Percentiles rank a stretch among this genome's conserved stretches.
Conservation (phyloP, 2,113 vertebrate genomes). For the Cygnus atratus region DNA sequence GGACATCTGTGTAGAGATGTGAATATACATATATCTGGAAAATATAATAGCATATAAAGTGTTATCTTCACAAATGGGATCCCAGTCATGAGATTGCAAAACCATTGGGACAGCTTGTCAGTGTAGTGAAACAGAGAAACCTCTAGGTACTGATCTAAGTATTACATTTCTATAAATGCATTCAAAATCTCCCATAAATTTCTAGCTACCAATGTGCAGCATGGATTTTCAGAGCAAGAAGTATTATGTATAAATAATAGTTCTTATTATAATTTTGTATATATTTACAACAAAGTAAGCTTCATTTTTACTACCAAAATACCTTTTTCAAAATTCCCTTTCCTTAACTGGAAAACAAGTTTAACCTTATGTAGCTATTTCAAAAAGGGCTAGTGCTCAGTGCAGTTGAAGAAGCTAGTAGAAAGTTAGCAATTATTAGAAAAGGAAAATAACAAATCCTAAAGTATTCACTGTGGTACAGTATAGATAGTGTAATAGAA, state of each 20-base stretch:
- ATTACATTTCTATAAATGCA: neutral
- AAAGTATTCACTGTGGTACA: neutral
- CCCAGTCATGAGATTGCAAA: neutral
- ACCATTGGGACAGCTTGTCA: neutral
- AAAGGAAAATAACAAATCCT: neutral
- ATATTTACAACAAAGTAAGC: neutral
- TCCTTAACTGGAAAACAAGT: neutral
- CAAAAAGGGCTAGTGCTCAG: neutral
- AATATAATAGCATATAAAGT: neutral
- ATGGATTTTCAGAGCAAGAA: neutral
- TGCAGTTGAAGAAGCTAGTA: neutral
- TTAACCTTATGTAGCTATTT: neutral
- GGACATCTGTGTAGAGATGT: neutral
- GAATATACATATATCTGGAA: neutral
- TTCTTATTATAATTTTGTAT: neutral
- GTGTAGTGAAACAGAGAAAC: neutral
- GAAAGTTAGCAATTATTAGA: neutral
- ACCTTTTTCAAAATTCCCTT: neutral
- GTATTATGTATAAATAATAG: accelerated
- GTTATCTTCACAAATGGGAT: neutral
- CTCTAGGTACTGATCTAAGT: neutral
- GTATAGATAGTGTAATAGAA: neutral
- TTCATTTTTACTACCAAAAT: neutral
- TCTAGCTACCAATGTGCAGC: neutral
- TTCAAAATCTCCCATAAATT: neutral